Conservation (phyloP, 2,888 invertebrate genomes). For the Phyto melanocephala region DNA sequence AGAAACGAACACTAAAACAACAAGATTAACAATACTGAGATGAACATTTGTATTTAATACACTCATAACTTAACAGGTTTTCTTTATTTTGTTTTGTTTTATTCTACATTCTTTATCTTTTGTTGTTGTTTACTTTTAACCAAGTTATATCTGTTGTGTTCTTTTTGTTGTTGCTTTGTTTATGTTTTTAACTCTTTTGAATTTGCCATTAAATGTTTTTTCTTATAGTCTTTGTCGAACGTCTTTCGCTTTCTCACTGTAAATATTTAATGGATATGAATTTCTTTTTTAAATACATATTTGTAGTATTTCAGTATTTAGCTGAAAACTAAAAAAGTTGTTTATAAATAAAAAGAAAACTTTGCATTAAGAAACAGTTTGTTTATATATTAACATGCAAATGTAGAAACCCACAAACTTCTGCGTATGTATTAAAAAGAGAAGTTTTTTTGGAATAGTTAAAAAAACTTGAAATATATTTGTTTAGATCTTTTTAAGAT, state of each 20-base stretch:
- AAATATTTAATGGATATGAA: not conserved
- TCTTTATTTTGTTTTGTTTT: conserved; percentile 22
- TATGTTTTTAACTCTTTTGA: conserved; percentile 12
- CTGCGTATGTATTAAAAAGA: too few species aligned
- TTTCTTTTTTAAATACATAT: not conserved
- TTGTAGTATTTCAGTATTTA: too few species aligned
- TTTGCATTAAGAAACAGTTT: not conserved
- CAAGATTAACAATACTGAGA: not conserved
- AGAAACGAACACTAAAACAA: conserved; percentile 1
- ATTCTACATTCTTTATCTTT: conserved; percentile 25
- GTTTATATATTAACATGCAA: too few species aligned
- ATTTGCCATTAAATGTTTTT: not conserved
- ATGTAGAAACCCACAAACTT: too few species aligned
- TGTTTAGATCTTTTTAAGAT: too few species aligned
- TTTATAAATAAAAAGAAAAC: not conserved
- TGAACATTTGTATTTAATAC: not conserved
- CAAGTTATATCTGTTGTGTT: not conserved
- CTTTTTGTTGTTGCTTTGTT: not conserved
- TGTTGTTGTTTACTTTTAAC: conserved; percentile 18
- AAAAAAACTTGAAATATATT: too few species aligned
- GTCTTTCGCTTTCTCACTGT: not conserved
- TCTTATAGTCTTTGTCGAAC: not conserved
- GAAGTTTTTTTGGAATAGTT: too few species aligned
- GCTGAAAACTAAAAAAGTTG: not conserved
- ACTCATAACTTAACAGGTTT: conserved; percentile 57